A percentile compares a stretch with the other conserved stretches of the same genome.
phyloP scores from a whole-genome alignment of 2,113 vertebrate species.

The Chascanopsetta lugubris region DNA sequence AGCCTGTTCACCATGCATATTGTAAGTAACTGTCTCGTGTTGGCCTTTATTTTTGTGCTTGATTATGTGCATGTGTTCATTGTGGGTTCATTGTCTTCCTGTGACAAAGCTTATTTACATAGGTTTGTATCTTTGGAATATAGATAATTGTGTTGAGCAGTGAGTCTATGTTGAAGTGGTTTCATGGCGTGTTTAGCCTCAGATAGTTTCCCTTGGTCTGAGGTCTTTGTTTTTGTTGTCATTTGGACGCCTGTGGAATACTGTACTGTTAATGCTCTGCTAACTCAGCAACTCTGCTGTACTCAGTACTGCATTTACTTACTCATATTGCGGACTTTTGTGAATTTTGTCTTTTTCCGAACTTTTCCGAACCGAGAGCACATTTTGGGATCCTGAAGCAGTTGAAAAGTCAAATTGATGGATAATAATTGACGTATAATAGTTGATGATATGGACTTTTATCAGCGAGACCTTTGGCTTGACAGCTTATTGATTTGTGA shows the following conservation, averaged over 20 bases:
- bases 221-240: not conserved
- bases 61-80: not conserved
- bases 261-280: not conserved
- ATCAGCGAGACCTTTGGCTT: not conserved
- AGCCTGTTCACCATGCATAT: not conserved
- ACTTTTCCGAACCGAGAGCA: conserved; percentile 5
- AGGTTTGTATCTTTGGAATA: not conserved
- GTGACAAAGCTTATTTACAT: not conserved
- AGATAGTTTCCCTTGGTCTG: not conserved
- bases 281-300: not conserved
- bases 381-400: not conserved
- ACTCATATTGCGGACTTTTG: not conserved
- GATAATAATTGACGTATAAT: not conserved
- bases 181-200: not conserved
- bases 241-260: not conserved
- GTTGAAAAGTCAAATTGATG: not conserved
- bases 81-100: not conserved
- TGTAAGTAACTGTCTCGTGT: conserved; percentile 1
- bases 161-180: not conserved
- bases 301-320: not conserved
- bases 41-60: conserved; percentile 5
- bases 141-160: not conserved
- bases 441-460: not conserved
- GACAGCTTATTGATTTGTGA: too few relatives aligned
- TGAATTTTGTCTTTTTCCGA: conserved; percentile 2